Conservation (phyloP, 2,888 invertebrate genomes). For the Mythimna lalbum region DNA sequence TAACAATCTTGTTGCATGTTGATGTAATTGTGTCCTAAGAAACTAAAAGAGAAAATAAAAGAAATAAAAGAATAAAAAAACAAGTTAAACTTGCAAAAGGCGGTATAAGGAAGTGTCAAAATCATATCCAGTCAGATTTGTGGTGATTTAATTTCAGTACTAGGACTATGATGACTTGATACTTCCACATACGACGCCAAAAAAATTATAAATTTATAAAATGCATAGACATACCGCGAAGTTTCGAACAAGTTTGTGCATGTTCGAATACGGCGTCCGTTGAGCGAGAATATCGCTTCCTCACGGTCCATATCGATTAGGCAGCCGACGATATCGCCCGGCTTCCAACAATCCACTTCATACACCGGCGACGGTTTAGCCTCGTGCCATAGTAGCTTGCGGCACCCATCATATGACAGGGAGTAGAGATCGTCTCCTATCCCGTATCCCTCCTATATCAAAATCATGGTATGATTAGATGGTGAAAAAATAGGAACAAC, state of each 20-base stretch:
- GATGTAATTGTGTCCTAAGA: neutral
- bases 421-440: constrained; percentile 98
- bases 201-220: neutral
- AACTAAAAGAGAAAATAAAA: too few species aligned
- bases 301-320: constrained; percentile 94
- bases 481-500: neutral
- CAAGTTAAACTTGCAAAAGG: neutral
- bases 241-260: constrained; percentile 94
- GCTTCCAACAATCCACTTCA: constrained; percentile 93
- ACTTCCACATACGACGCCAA: neutral
- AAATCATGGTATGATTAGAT: neutral
- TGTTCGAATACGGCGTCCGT: constrained; percentile 93
- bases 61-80: neutral
- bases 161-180: neutral
- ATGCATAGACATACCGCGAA: constrained; percentile 90
- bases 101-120: neutral
- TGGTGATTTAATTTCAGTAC: neutral
- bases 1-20: neutral
- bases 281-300: constrained; percentile 95
- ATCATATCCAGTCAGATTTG: neutral
- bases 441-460: constrained; percentile 96
- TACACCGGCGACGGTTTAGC: constrained; percentile 92
- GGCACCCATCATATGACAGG: constrained; percentile 97
- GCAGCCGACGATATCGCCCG: constrained; percentile 96
- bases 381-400: constrained; percentile 97